Conservation (phyloP, 1,140 invertebrate species). For the Bombus fervidus region DNA sequence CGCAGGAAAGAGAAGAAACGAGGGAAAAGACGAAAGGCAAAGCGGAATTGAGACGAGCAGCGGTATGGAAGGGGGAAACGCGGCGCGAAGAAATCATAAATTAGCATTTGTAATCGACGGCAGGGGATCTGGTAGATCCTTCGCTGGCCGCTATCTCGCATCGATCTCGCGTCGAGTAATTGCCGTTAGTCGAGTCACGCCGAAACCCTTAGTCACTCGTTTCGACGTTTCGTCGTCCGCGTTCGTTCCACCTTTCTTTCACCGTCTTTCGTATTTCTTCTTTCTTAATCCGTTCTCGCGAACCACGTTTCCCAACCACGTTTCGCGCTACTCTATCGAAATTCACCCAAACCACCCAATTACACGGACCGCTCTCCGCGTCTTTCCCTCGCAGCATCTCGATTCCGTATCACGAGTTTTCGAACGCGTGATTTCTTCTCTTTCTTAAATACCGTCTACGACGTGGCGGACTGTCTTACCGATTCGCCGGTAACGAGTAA, state of each 20-base stretch:
- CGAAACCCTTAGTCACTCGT: conserved; percentile 64
- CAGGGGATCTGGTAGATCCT: conserved; percentile 49
- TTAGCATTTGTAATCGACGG: conserved; percentile 75
- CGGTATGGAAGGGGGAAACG: neutral
- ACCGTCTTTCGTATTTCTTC: neutral
- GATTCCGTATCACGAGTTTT: neutral
- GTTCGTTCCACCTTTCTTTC: conserved; percentile 22
- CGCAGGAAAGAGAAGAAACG: neutral
- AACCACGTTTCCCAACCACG: no score
- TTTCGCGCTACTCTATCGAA: neutral
- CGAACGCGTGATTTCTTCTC: no score
- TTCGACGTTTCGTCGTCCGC: conserved; percentile 47
- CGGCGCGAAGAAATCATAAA: conserved; percentile 73
- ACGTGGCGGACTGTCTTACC: no score
- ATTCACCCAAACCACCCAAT: neutral
- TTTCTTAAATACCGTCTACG: no score
- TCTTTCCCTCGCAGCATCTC: neutral
- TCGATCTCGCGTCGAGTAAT: conserved; percentile 69
- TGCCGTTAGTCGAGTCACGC: conserved; percentile 66
- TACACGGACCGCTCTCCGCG: no score
- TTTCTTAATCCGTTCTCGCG: no score
- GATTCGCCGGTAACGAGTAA: no score
- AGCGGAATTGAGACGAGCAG: no score
- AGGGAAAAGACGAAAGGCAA: conserved; percentile 26
- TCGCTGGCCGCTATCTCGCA: conserved; percentile 60